Evolutionary conservation across 2,113 vertebrate genomes (phyloP), one percentile per base, ranked within the genome.

Genomic region (Pseudorasbora parva): DNA sequence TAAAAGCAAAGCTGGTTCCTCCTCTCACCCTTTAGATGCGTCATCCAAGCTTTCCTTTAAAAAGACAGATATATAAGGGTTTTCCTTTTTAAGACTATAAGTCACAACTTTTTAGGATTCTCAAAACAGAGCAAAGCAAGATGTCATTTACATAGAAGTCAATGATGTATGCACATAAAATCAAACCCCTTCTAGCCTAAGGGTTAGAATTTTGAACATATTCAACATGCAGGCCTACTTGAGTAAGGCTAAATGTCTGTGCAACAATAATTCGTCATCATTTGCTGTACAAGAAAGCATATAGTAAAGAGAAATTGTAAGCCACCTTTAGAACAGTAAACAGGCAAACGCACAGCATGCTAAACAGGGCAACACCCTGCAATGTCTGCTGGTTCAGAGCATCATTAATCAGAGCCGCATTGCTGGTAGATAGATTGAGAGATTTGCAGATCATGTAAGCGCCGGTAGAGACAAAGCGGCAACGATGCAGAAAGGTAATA

Each of bases 151-250:
- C 85, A 88, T 83, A 21, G 41, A 27, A 9, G 56, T 81, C 78
- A 88, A 87, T 82, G 76, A 91, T 91, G 87, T 80, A 56, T 83
- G 84, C 82, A 87, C 87, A 85, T 81, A 71, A 77, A 88, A 86
- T 88, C 79, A 82, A 86, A 79, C 23, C 17, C 82, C 79, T 83
- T 77, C 21, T 15, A 54, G 12, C 23, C 47, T 74, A 23, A 45
- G 57, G 14, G 54, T 62, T 54, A 8, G 17, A 2, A 14, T 56
- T 30, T 75, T 75, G 17, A 41, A 78, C 8, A 62, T 3, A 47
- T 43, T 43, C 14, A 66, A 10, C 30, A 68, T 21, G 37, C 2
- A 21, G 51, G 2, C 17, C 51, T 54, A 8, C 8, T 21, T 21
- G 64, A n/a, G n/a, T n/a, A n/a, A n/a, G n/a, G 30, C 33, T 60